These are phyloP conservation scores for Torymus auratus DNA, from an alignment of 2,888 invertebrate species.

Conservation along the genomic window DNA sequence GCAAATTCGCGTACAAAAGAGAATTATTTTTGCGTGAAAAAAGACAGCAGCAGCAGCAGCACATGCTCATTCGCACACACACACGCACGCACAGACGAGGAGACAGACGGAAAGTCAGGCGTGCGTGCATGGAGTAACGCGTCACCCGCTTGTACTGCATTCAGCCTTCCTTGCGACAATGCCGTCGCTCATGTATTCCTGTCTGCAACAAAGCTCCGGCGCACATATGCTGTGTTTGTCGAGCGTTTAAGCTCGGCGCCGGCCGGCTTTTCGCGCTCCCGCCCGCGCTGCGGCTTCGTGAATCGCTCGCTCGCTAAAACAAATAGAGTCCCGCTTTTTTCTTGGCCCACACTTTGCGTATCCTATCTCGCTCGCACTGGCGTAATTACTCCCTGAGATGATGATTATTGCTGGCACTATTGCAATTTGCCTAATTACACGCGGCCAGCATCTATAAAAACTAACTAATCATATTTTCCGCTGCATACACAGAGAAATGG, in stretches of 20 bases:
- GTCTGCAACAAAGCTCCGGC: conserved; percentile 39
- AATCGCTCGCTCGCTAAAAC: conserved; percentile 18
- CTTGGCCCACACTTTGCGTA: too few species aligned
- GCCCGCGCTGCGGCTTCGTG: background rate
- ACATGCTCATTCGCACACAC: too few species aligned
- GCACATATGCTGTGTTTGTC: conserved; percentile 40
- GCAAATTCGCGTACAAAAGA: conserved; percentile 2
- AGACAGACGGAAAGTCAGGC: background rate
- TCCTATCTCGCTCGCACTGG: too few species aligned
- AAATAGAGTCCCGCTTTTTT: conserved; percentile 8
- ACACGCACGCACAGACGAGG: background rate
- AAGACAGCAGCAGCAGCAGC: too few species aligned
- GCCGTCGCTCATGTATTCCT: conserved; percentile 32
- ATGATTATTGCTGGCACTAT: too few species aligned
- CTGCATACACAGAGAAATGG: too few species aligned
- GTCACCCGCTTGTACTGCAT: conserved; percentile 23
- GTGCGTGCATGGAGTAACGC: background rate
- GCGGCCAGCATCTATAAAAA: too few species aligned
- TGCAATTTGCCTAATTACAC: too few species aligned
- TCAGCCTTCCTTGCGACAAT: conserved; percentile 38
- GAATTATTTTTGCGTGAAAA: conserved; percentile 9
- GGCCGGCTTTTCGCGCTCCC: conserved; percentile 9
- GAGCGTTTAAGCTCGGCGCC: conserved; percentile 24
- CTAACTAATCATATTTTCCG: too few species aligned
- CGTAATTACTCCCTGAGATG: too few species aligned